A percentile compares a stretch with the other conserved stretches of the same genome.
Conservation (phyloP, 2,888 invertebrate genomes). For the Apodemia zela region DNA sequence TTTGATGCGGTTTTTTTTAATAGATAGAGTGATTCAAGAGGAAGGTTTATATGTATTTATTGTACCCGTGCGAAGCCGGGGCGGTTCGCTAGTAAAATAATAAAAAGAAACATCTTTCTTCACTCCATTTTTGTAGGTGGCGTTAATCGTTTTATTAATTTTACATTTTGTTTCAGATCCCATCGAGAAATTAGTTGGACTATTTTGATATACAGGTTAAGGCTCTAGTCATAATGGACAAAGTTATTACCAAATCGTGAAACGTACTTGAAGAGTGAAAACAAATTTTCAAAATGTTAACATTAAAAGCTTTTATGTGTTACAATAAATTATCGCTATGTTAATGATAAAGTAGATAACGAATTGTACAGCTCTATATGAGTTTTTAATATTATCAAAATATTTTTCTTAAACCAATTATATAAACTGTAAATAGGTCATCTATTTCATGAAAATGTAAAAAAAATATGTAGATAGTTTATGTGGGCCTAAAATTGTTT, state of each 20-base stretch:
- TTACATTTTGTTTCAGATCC: constrained; percentile 22
- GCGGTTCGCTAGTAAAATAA: no score
- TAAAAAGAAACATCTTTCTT: no score
- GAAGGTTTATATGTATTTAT: no score
- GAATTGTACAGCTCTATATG: constrained; percentile 51
- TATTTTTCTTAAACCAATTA: constrained; percentile 55
- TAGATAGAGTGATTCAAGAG: no score
- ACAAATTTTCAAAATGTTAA: constrained; percentile 23
- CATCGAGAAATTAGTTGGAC: constrained; percentile 12
- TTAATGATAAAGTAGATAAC: constrained; percentile 35
- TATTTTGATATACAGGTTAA: constrained; percentile 6
- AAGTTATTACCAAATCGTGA: constrained; percentile 19
- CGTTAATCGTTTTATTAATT: background rate
- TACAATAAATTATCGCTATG: constrained; percentile 17
- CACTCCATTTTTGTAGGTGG: no score
- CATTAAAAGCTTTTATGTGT: constrained; percentile 40
- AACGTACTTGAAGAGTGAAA: constrained; percentile 22
- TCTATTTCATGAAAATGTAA: constrained; percentile 52
- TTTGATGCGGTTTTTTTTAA: no score
- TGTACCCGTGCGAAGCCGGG: no score
- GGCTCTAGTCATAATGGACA: constrained; percentile 17
- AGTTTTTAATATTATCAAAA: constrained; percentile 44
- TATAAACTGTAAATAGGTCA: constrained; percentile 47
- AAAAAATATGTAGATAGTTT: constrained; percentile 42
- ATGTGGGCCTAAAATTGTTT: constrained; percentile 33